Evolutionary conservation across 2,113 vertebrate genomes (phyloP), one percentile per base, ranked within the genome.

Genomic region (Tychaedon coryphoeus): DNA sequence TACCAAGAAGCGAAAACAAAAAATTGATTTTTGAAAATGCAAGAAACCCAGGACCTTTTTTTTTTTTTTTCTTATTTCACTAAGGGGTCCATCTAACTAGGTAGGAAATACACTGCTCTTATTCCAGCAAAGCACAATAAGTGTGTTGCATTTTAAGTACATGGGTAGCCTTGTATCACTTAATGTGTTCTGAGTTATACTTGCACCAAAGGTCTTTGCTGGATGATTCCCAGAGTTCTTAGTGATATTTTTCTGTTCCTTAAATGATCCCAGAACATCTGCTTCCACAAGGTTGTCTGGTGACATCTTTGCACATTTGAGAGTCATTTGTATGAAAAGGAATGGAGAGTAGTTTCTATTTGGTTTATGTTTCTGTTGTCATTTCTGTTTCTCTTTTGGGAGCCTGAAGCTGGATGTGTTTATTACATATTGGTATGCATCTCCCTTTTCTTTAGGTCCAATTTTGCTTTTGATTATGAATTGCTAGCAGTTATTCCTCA

Each of bases 221-320:
- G 79, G 73, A 36, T 80, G 36, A 60, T 58, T 88, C 69, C 33
- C 65, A 81, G 64, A 78, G 23, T 42, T 17, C 13, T 74, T 47
- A 80, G 48, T 78, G 36, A 24, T 60, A 81, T 62, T 83, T 96
- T 79, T 91, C 93, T 96, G 48, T 95, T 94, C 80, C 72, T 86
- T 95, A 96, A 97, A 96, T 87, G 65, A 94, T 86, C n/a, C 6
- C 47, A 60, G 26, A 64, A 73, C 76, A 33, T 92, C 90, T 88
- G 26, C 74, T 93, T 94, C 91, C 80, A 72, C 42, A 84, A 53
- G 87, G 81, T 92, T 95, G 26, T 93, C 88, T 94, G 91, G 61
- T 96, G 92, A 47, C 45, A 25, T 95, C 64, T 92, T 93, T 95
- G 29, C 75, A 75, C 40, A 72, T 91, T 70, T 93, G 48, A 65